Percentiles rank a stretch among this genome's conserved stretches.
Conservation (phyloP, 2,797 vertebrate species). For the Chiroxiphia lanceolata region DNA sequence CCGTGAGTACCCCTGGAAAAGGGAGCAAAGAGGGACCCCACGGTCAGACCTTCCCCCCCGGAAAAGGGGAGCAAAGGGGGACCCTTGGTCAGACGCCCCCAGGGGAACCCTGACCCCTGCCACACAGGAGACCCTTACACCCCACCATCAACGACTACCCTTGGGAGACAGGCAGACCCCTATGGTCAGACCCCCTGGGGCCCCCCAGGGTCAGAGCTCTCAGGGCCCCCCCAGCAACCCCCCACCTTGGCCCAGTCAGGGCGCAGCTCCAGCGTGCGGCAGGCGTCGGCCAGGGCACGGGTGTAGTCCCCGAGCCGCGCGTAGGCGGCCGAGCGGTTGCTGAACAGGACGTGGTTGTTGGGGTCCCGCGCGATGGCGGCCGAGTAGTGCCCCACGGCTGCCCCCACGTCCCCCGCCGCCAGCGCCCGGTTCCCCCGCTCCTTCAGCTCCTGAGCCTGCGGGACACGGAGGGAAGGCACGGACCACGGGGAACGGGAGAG, state of each 20-base stretch:
- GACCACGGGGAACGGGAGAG: too few species aligned
- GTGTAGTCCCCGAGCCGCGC: conserved; percentile 85
- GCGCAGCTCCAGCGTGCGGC: conserved; percentile 90
- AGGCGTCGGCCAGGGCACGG: conserved; percentile 88
- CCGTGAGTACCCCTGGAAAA: background rate
- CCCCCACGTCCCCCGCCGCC: conserved; percentile 87
- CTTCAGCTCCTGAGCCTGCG: conserved; percentile 88
- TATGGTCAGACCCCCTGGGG: background rate
- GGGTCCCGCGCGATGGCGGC: conserved; percentile 90
- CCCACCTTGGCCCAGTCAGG: conserved; percentile 95
- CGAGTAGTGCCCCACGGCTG: conserved; percentile 89
- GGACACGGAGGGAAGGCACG: background rate
- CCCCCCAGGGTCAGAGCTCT: background rate
- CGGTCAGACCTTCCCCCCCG: too few species aligned
- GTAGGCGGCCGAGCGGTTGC: conserved; percentile 84
- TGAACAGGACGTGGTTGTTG: conserved; percentile 92
- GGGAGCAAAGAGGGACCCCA: too few species aligned
- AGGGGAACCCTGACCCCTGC: background rate
- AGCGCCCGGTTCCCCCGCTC: conserved; percentile 95
- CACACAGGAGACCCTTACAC: background rate
- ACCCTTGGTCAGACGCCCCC: background rate
- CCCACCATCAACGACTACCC: background rate
- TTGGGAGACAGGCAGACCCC: too few species aligned
- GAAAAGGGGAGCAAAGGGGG: background rate
- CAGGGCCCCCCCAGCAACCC: too few species aligned